Conservation (phyloP, 2,113 vertebrate species). For the Rallus limicola region DNA sequence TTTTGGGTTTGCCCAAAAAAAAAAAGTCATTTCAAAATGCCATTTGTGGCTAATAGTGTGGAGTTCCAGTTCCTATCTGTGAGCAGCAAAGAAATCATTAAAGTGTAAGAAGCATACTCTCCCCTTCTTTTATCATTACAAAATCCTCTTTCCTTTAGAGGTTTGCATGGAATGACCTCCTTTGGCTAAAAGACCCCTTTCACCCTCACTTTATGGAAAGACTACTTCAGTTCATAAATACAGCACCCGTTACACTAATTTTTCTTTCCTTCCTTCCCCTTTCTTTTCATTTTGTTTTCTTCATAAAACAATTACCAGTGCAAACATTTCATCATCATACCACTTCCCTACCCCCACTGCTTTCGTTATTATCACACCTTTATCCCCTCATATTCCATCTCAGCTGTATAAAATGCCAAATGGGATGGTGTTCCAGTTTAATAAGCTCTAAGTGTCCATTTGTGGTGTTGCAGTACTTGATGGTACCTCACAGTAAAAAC, state of each 20-base stretch:
- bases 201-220: neutral
- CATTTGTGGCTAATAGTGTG: constrained; percentile 91
- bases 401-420: constrained; percentile 1
- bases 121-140: constrained; percentile 75
- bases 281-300: neutral
- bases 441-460: constrained; percentile 44
- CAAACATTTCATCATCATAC: neutral
- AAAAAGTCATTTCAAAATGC: constrained; percentile 95
- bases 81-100: constrained; percentile 81
- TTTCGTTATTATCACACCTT: neutral
- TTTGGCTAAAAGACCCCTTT: neutral
- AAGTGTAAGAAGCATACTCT: constrained; percentile 73
- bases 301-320: neutral
- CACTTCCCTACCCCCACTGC: neutral
- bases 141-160: constrained; percentile 67
- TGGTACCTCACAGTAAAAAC: constrained; percentile 10
- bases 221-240: constrained; percentile 17
- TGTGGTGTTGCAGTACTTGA: neutral
- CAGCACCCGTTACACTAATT: neutral
- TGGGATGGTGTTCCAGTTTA: constrained; percentile 14
- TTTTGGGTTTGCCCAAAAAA: constrained; percentile 89
- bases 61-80: constrained; percentile 77
- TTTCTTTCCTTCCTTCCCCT: neutral
- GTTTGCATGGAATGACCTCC: constrained; percentile 43
- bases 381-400: neutral